Evolutionary conservation across 2,888 invertebrate species (phyloP).

Genomic region (Lasioglossum zephyrum): DNA sequence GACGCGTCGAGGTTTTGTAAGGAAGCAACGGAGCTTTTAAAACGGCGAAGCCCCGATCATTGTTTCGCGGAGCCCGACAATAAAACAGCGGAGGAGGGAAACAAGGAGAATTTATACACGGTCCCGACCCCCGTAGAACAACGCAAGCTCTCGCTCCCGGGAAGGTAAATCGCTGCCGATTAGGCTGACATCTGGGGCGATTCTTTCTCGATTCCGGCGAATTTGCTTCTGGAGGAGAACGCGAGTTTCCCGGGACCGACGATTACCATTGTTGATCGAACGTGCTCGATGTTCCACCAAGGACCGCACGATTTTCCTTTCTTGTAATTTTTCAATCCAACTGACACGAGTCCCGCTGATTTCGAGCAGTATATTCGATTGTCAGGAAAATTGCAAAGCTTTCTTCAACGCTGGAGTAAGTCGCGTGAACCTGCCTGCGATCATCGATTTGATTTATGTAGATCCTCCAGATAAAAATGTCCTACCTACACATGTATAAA

Average conservation of each 20-base stretch:
- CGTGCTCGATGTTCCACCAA: background rate
- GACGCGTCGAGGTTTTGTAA: background rate
- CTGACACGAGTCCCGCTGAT: background rate
- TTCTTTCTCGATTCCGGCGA: constrained; percentile 40
- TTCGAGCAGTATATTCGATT: constrained; percentile 6
- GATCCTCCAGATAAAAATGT: no score
- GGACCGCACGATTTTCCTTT: constrained; percentile 3
- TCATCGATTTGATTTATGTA: constrained; percentile 1
- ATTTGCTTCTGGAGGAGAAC: constrained; percentile 32
- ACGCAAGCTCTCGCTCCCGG: constrained; percentile 28
- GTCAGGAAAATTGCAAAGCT: background rate
- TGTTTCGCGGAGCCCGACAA: constrained; percentile 52
- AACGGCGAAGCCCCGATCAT: constrained; percentile 54
- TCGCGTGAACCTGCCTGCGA: background rate
- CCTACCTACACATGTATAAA: background rate
- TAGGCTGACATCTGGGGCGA: constrained; percentile 61
- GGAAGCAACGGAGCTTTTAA: constrained; percentile 54
- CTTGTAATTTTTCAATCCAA: background rate
- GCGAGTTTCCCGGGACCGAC: constrained; percentile 30
- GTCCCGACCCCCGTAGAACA: background rate
- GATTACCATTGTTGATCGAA: constrained; percentile 54
- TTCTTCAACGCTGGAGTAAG: background rate
- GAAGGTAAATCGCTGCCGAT: constrained; percentile 62
- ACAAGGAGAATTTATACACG: constrained; percentile 28
- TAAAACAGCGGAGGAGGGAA: constrained; percentile 32